Conservation (phyloP, 2,888 invertebrate species). For the Spodoptera picta region DNA sequence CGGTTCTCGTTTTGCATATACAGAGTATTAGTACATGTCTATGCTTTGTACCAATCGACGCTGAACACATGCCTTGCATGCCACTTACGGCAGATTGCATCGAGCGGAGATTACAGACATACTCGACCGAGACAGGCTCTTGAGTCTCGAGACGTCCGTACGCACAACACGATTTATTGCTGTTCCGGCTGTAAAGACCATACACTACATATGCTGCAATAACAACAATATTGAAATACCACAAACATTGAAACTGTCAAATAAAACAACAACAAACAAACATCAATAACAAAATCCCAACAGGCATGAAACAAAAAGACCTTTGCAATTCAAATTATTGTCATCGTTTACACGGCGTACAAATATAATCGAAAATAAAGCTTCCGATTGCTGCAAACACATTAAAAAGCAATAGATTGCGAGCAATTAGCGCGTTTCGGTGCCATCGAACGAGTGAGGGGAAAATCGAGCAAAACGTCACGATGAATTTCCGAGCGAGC, state of each 20-base stretch:
- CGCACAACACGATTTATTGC: constrained; percentile 16
- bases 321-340: constrained; percentile 59
- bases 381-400: constrained; percentile 69
- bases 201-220: neutral
- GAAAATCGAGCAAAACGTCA: constrained; percentile 63
- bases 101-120: constrained; percentile 40
- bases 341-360: constrained; percentile 56
- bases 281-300: constrained; percentile 37
- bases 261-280: constrained; percentile 19
- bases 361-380: constrained; percentile 66
- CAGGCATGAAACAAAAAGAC: constrained; percentile 23
- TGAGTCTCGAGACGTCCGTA: constrained; percentile 40
- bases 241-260: neutral
- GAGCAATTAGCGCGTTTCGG: constrained; percentile 76
- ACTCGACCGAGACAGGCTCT: constrained; percentile 31
- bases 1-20: neutral
- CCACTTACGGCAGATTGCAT: constrained; percentile 38
- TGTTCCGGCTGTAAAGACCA: neutral
- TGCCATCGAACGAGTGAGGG: constrained; percentile 45
- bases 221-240: neutral
- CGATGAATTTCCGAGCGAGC: constrained; percentile 70
- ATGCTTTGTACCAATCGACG: constrained; percentile 15
- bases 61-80: constrained; percentile 24
- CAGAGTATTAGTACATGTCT: constrained; percentile 1
- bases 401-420: constrained; percentile 82